These are phyloP conservation scores for Cosmopolites sordidus DNA, from an alignment of 2,888 invertebrate genomes.

Conservation along the genomic window DNA sequence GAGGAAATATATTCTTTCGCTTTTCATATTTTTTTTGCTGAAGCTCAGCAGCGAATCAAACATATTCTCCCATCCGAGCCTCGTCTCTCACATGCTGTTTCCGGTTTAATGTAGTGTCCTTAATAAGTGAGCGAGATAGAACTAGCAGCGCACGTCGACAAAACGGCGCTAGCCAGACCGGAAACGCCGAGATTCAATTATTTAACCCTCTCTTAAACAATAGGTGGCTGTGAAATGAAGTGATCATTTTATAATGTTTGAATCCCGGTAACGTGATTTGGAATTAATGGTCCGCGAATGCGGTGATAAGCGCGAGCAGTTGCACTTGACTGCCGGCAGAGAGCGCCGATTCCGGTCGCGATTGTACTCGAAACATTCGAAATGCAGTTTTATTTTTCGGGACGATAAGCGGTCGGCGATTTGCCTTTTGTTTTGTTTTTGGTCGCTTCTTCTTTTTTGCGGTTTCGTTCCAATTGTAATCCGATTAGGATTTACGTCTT, in stretches of 20 bases:
- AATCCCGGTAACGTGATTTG: constrained; percentile 50
- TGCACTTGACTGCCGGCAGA: background rate
- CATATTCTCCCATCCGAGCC: constrained; percentile 19
- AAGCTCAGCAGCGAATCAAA: constrained; percentile 7
- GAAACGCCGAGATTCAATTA: constrained; percentile 49
- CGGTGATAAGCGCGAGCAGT: constrained; percentile 46
- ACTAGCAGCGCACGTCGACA: constrained; percentile 6
- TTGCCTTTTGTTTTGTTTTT: constrained; percentile 8
- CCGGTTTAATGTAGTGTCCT: constrained; percentile 33
- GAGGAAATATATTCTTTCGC: too few species aligned
- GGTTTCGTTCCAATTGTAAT: too few species aligned
- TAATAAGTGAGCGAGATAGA: constrained; percentile 30
- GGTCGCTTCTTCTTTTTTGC: background rate
- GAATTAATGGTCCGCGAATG: constrained; percentile 51
- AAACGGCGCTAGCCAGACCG: constrained; percentile 34
- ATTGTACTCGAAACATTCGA: constrained; percentile 41
- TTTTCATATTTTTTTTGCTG: too few species aligned
- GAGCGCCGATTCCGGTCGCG: constrained; percentile 23
- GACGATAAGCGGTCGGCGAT: constrained; percentile 7
- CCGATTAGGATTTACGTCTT: too few species aligned
- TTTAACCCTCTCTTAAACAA: constrained; percentile 53
- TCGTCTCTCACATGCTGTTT: constrained; percentile 29
- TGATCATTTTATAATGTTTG: constrained; percentile 52
- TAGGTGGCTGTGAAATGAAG: constrained; percentile 52
- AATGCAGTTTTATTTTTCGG: constrained; percentile 43